Evolutionary conservation across 2,113 vertebrate genomes (phyloP), one percentile per base, ranked within the genome.

Genomic region (Hippocampus abdominalis): DNA sequence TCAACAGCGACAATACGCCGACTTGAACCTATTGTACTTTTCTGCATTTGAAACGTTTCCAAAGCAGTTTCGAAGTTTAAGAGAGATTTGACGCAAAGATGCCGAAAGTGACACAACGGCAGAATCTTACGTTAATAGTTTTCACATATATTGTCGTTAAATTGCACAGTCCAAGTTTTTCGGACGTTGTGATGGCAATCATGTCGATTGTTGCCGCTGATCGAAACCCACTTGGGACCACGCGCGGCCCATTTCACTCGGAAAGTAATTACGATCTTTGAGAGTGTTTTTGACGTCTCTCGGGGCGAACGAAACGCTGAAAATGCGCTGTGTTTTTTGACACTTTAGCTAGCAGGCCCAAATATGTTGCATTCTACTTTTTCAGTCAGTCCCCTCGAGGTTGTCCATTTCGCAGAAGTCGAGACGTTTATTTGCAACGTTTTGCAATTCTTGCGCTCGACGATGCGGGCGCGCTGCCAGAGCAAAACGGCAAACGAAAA

Each of bases 341-440:
- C 61, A 60, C 8, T 49, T 66, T 29, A 42, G 23, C 63, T 59
- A 32, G 42, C 61, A 60, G 20, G 40, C 29, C 25, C 62, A 23
- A 66, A 66, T 48, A 54, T 51, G 32, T 27, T 42, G 29, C 57
- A 51, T 70, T 70, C 61, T 27, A 42, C 36, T 64, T 64, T 64
- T 12, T 63, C 36, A 12, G 44, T 46, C 44, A 46, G 21, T 27
- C 10, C 39, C 39, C 21, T n/a, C 42, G 23, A 39, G 39, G 39
- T 44, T 23, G 39, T 64, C n/a, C 23, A 27, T 27, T 57, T 57
- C 12, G 23, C 23, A 57, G 21, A 23, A 64, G 39, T 25, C 15
- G 32, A 64, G 3, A n/a, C 39, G 42, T 64, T 40, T 40, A 7
- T 36, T 40, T 25, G n/a, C 60, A 62, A 39, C 11, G 11, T 40